A percentile compares a stretch with the other conserved stretches of the same genome.
phyloP scores from a whole-genome alignment of 2,797 vertebrate species.

The Coracias cyanogaster region DNA sequence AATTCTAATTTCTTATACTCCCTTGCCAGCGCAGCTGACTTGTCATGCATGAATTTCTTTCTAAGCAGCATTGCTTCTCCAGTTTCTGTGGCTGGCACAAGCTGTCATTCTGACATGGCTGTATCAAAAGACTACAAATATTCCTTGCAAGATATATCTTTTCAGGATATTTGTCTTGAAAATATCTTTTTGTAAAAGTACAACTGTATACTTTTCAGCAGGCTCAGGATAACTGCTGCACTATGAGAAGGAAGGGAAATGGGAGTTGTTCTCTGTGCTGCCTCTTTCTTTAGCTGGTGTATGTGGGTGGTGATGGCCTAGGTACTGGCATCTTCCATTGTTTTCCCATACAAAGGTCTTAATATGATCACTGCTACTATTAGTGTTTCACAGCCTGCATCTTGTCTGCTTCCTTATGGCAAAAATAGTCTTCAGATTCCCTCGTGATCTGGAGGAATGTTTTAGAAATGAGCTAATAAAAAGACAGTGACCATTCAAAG shows the following conservation, averaged over 20 bases:
- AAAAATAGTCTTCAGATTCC: background rate
- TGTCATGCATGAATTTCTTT: background rate
- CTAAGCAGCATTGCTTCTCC: background rate
- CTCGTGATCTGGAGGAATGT: background rate
- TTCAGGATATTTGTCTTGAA: background rate
- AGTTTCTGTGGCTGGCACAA: background rate
- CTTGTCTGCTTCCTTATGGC: background rate
- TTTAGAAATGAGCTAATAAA: background rate
- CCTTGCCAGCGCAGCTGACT: background rate
- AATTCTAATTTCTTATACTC: background rate
- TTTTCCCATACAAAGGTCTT: background rate
- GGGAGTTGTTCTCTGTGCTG: background rate
- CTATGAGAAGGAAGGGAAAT: background rate
- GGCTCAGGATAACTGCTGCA: background rate
- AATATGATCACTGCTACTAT: background rate
- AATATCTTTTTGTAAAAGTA: background rate
- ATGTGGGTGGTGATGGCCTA: background rate
- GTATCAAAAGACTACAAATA: background rate
- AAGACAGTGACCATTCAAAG: rapidly evolving
- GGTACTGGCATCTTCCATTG: background rate
- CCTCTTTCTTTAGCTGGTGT: background rate
- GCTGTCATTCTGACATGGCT: background rate
- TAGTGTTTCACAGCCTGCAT: background rate
- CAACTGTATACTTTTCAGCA: background rate
- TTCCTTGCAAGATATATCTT: background rate